phyloP scores from a whole-genome alignment of 2,113 vertebrate species.

The Cyphomyrus discorhynchus region DNA sequence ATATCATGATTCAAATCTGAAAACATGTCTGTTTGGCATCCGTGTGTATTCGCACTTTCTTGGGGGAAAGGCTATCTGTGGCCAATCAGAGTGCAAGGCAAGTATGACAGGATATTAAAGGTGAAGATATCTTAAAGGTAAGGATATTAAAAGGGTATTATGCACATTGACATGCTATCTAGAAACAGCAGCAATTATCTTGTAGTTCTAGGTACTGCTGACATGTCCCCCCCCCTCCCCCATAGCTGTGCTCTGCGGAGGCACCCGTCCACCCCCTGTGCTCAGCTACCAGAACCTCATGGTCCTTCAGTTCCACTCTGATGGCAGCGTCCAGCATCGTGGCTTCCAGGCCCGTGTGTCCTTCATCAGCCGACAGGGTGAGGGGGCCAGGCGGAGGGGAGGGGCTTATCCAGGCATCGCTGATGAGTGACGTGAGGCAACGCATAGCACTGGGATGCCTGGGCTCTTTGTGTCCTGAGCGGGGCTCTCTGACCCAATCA shows the following conservation, averaged over 20 bases:
- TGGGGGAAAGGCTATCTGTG: not conserved
- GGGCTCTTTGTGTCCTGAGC: not conserved
- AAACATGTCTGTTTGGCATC: not conserved
- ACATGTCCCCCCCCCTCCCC: not conserved
- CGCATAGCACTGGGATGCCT: not conserved
- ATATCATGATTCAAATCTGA: not conserved
- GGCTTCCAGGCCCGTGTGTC: slow-evolving; percentile 63
- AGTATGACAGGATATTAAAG: not conserved
- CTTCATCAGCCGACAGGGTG: slow-evolving; percentile 66
- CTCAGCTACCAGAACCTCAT: slow-evolving; percentile 62
- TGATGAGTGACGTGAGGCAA: not conserved
- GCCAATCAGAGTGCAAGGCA: not conserved
- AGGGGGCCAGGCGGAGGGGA: not conserved
- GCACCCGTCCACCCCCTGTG: slow-evolving; percentile 51
- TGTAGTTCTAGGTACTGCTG: not conserved
- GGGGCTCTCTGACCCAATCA: not conserved
- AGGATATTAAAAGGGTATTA: not conserved
- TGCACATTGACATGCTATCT: not conserved
- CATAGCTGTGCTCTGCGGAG: slow-evolving; percentile 65
- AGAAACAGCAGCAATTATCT: not conserved
- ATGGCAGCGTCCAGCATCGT: slow-evolving; percentile 52
- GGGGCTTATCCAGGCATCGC: not conserved
- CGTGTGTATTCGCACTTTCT: not conserved
- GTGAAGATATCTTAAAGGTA: not conserved
- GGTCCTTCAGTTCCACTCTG: slow-evolving; percentile 64